Conservation (phyloP, 2,888 invertebrate species). For the Temnothorax unifasciatus region DNA sequence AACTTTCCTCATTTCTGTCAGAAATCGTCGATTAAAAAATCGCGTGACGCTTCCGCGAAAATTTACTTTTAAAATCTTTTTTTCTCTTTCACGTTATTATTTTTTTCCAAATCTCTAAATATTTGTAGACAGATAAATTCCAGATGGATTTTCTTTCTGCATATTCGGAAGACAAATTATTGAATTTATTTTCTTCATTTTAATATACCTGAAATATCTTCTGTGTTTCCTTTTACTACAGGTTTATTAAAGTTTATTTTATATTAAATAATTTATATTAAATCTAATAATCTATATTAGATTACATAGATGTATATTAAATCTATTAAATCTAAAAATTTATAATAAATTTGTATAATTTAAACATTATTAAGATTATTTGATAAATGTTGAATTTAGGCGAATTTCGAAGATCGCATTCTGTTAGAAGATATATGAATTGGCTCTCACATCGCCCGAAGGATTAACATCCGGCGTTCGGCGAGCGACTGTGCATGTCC, state of each 20-base stretch:
- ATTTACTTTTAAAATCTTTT: not conserved
- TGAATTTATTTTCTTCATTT: constrained; percentile 5
- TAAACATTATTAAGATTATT: no score
- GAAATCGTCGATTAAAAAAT: not conserved
- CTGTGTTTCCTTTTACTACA: not conserved
- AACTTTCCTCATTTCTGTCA: not conserved
- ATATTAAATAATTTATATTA: no score
- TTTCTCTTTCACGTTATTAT: not conserved
- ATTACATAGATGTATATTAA: no score
- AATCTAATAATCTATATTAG: no score
- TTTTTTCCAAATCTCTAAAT: not conserved
- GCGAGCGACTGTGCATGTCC: not conserved
- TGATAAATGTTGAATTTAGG: not conserved
- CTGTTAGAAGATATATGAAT: not conserved
- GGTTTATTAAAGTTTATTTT: not conserved
- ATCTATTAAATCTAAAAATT: no score
- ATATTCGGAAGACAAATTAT: not conserved
- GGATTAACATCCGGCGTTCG: not conserved
- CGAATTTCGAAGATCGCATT: not conserved
- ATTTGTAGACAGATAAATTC: not conserved
- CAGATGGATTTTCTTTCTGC: not conserved
- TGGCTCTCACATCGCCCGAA: not conserved
- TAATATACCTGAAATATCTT: not conserved
- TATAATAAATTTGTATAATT: no score
- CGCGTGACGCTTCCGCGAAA: not conserved